Percentiles rank a stretch among this genome's conserved stretches.
Conservation (phyloP, 1,140 invertebrate genomes). For the Heterodera schachtii region DNA sequence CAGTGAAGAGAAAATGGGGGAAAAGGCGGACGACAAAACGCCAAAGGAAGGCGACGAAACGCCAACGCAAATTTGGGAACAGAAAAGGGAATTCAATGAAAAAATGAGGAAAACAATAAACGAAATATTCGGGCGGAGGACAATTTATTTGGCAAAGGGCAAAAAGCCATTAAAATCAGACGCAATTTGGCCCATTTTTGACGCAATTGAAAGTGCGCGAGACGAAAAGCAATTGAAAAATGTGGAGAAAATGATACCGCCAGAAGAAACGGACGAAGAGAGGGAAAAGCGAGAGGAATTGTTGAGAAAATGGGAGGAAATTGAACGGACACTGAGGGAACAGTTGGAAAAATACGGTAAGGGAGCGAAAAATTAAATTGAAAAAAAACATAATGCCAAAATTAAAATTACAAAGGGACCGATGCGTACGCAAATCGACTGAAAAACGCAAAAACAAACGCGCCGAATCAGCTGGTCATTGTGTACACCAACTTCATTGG, state of each 20-base stretch:
- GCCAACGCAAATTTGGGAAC: not conserved
- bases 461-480: not conserved
- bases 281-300: not conserved
- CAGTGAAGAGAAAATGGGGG: too few species aligned
- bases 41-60: not conserved
- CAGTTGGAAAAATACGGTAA: not conserved
- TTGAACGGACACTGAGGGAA: not conserved
- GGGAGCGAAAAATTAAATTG: not conserved
- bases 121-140: not conserved
- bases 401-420: not conserved
- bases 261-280: not conserved
- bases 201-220: not conserved
- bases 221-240: constrained; percentile 2
- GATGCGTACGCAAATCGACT: not conserved
- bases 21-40: too few species aligned
- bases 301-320: not conserved
- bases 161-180: not conserved
- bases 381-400: not conserved
- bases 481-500: not conserved
- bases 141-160: not conserved
- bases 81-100: not conserved
- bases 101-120: not conserved
- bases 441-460: not conserved
- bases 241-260: not conserved
- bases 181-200: not conserved